phyloP scores from a whole-genome alignment of 2,888 invertebrate genomes.

The Xestia xanthographa region DNA sequence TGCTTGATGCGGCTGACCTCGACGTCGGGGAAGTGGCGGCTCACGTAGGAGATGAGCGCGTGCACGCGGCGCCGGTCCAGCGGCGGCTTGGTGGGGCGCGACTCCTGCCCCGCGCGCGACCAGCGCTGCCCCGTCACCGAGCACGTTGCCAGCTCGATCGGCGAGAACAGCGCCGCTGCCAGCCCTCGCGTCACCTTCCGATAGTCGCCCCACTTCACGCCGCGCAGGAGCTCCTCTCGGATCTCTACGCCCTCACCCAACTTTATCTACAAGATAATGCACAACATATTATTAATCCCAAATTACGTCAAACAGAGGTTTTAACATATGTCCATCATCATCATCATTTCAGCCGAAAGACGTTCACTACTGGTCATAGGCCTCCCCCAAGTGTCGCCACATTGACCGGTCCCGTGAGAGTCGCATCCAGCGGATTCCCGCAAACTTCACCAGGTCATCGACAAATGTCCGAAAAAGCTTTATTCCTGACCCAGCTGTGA shows the following conservation, averaged over 20 bases:
- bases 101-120: constrained; percentile 93
- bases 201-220: constrained; percentile 94
- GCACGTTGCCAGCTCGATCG: constrained; percentile 93
- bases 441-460: no score
- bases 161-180: constrained; percentile 94
- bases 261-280: constrained; percentile 89
- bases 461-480: background rate
- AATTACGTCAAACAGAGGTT: background rate
- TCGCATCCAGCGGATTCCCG: no score
- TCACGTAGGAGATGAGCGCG: constrained; percentile 94
- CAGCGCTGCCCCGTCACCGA: constrained; percentile 94
- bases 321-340: no score
- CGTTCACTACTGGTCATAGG: no score
- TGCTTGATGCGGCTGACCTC: constrained; percentile 94
- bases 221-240: constrained; percentile 92
- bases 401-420: no score
- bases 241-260: constrained; percentile 94
- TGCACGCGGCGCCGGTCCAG: constrained; percentile 93
- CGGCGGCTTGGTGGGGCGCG: constrained; percentile 94
- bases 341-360: no score
- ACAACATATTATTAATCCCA: constrained; percentile 3
- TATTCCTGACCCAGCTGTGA: background rate
- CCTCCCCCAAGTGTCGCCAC: no score
- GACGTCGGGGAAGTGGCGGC: constrained; percentile 93
- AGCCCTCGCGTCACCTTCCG: constrained; percentile 93